Conservation (phyloP, 1,140 invertebrate genomes). For the Ericerus pela region DNA sequence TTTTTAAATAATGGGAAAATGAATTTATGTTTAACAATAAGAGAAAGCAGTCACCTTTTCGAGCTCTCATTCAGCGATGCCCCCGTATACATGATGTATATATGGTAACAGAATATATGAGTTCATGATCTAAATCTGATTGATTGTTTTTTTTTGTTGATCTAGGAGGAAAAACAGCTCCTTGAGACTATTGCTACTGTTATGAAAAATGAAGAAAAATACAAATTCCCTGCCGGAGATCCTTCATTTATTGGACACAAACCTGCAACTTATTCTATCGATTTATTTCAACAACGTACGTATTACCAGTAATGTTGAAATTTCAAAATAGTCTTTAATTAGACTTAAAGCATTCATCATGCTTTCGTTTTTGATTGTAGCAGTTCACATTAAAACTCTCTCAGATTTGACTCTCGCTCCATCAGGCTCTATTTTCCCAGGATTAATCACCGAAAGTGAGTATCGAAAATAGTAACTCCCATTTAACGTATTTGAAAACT, state of each 20-base stretch:
- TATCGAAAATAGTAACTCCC: not conserved
- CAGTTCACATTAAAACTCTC: not conserved
- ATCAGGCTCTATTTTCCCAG: not conserved
- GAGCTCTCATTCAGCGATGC: too few species aligned
- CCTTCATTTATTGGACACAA: not conserved
- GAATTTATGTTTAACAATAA: too few species aligned
- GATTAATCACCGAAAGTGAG: constrained; percentile 3
- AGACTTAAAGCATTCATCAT: not conserved
- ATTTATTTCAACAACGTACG: constrained; percentile 7
- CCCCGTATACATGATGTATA: too few species aligned
- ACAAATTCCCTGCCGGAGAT: not conserved
- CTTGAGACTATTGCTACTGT: not conserved
- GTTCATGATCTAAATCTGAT: too few species aligned
- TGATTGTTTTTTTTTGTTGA: not conserved
- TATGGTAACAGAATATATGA: too few species aligned
- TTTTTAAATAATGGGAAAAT: too few species aligned
- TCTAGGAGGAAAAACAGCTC: not conserved
- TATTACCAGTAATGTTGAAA: not conserved
- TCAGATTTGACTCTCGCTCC: not conserved
- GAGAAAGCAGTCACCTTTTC: too few species aligned
- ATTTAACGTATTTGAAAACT: not conserved
- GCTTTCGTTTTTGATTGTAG: not conserved
- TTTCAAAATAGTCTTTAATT: not conserved
- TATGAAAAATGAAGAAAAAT: constrained; percentile 4
- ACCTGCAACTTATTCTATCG: not conserved